Evolutionary conservation across 2,113 vertebrate species (phyloP).

Genomic region (Serinus canaria): DNA sequence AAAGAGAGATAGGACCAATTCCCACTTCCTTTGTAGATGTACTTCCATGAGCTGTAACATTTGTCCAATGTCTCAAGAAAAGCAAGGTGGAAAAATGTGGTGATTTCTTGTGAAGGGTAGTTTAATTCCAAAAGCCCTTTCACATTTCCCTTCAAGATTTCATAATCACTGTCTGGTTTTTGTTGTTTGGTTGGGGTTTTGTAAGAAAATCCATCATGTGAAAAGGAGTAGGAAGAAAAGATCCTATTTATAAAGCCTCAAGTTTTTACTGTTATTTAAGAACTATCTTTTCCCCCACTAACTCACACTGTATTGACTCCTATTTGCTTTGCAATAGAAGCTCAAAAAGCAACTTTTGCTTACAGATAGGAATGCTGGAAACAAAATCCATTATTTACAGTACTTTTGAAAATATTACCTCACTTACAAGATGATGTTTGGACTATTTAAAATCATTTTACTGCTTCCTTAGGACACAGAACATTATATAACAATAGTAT

Average conservation of each 20-base stretch:
- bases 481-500: neutral
- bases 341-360: neutral
- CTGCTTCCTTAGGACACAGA: neutral
- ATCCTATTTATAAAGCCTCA: neutral
- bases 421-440: neutral
- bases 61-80: neutral
- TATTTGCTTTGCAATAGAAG: neutral
- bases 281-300: neutral
- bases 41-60: neutral
- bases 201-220: neutral
- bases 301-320: neutral
- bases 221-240: neutral
- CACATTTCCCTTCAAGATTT: neutral
- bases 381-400: neutral
- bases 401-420: neutral
- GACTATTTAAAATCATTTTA: neutral
- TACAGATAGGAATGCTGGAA: neutral
- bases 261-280: neutral
- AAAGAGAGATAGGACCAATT: neutral
- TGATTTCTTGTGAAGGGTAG: neutral
- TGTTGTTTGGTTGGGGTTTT: neutral
- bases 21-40: neutral
- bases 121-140: neutral
- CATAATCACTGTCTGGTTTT: neutral
- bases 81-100: neutral